Percentiles rank a stretch among this genome's conserved stretches.
These are phyloP conservation scores for Balanococcus diminutus DNA, from an alignment of 2,888 invertebrate genomes.

Conservation along the genomic window DNA sequence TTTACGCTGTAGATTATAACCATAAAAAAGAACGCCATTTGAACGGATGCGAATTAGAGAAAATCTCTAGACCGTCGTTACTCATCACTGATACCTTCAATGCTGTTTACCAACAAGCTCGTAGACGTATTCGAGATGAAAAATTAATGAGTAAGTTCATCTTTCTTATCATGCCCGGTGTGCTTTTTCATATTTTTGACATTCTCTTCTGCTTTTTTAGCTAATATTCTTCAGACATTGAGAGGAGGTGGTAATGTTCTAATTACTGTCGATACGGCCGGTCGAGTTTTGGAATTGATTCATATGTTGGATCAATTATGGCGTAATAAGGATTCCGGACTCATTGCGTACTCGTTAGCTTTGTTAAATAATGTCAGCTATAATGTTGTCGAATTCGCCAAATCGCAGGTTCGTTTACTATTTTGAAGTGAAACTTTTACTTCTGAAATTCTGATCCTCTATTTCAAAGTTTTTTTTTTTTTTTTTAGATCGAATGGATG, in stretches of 20 bases:
- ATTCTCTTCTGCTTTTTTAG: slow-evolving; percentile 63
- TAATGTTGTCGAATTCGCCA: slow-evolving; percentile 98
- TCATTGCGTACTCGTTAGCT: slow-evolving; percentile 90
- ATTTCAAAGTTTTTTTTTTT: no score
- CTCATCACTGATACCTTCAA: slow-evolving; percentile 96
- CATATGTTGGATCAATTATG: slow-evolving; percentile 95
- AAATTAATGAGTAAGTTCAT: slow-evolving; percentile 84
- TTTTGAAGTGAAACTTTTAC: not conserved
- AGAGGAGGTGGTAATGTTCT: slow-evolving; percentile 94
- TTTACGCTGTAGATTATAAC: slow-evolving; percentile 98
- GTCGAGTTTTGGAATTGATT: slow-evolving; percentile 91
- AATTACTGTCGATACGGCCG: slow-evolving; percentile 95
- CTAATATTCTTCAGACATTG: slow-evolving; percentile 91
- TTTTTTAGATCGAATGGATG: slow-evolving; percentile 94
- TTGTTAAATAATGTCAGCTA: slow-evolving; percentile 95
- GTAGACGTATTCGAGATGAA: slow-evolving; percentile 89
- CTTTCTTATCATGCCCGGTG: not conserved
- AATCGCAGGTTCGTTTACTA: slow-evolving; percentile 73
- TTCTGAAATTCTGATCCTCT: not conserved
- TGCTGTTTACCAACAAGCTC: slow-evolving; percentile 89
- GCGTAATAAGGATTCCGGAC: slow-evolving; percentile 93
- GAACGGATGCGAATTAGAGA: slow-evolving; percentile 93
- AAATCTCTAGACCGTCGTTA: slow-evolving; percentile 87
- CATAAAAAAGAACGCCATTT: slow-evolving; percentile 98
- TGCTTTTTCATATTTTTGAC: not conserved